Percentiles rank a stretch among this genome's conserved stretches.
These are phyloP conservation scores for Bettongia penicillata DNA, from an alignment of 2,113 vertebrate species.

Conservation along the genomic window DNA sequence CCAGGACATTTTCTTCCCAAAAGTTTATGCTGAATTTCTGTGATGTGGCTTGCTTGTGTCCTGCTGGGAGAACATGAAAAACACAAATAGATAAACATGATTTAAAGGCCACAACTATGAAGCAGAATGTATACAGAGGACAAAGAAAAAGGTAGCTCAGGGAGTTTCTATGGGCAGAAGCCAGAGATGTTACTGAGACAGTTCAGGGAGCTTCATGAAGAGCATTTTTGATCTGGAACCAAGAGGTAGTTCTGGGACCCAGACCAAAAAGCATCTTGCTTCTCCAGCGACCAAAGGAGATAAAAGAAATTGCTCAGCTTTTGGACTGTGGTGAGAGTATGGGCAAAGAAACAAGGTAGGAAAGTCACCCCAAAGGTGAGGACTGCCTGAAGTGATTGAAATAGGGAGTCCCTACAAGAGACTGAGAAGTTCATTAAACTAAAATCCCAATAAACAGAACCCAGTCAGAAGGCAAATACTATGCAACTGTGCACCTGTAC, in stretches of 20 bases:
- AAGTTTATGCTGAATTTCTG: not conserved
- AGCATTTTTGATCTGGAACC: not conserved
- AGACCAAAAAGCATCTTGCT: not conserved
- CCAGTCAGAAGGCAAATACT: not conserved
- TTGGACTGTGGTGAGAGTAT: fast-evolving
- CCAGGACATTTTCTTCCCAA: not conserved
- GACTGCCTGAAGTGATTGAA: not conserved
- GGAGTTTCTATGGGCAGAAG: not conserved
- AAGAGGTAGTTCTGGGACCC: not conserved
- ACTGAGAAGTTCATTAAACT: not conserved
- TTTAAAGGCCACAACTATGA: not conserved
- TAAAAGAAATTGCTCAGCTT: not conserved
- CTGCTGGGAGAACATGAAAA: constrained; percentile 16
- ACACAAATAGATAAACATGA: not conserved
- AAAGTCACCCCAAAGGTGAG: not conserved
- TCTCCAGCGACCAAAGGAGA: not conserved
- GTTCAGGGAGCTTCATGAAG: not conserved
- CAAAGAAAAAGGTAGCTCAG: not conserved
- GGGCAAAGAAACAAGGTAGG: fast-evolving
- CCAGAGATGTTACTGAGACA: not conserved
- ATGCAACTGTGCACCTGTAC: not conserved
- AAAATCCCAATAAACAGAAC: not conserved
- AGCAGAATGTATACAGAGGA: not conserved
- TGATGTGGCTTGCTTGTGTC: not conserved
- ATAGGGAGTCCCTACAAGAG: fast-evolving